Evolutionary conservation across 2,797 vertebrate genomes (phyloP).

Genomic region (Xenopus petersii): DNA sequence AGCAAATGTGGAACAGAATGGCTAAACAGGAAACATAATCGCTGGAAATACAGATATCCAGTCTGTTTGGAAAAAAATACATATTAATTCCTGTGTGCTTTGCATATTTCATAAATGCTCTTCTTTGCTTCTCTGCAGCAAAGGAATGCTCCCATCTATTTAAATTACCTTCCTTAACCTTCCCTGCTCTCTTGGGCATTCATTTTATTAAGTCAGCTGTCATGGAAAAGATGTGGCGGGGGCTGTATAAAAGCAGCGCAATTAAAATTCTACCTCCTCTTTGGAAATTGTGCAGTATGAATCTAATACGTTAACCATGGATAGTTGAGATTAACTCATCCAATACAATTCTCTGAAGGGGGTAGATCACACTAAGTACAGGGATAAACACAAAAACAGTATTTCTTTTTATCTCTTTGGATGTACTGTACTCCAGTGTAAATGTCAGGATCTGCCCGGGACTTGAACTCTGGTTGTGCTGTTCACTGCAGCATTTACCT

Average conservation of each 20-base stretch:
- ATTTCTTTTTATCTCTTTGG: no score
- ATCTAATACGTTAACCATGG: not conserved
- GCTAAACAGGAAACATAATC: not conserved
- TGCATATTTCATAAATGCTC: conserved; percentile 4
- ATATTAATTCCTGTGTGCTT: not conserved
- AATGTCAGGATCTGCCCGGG: no score
- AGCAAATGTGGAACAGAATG: not conserved
- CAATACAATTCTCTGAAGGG: conserved; percentile 4
- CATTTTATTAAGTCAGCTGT: not conserved
- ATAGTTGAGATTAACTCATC: conserved; percentile 2
- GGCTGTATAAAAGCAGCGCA: not conserved
- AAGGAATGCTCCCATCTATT: conserved; percentile 12
- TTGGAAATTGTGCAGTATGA: conserved; percentile 3
- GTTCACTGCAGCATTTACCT: no score
- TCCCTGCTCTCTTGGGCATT: not conserved
- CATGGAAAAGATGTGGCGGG: not conserved
- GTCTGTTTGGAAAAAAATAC: not conserved
- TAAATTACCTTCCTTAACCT: conserved; percentile 5
- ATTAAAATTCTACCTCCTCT: conserved; percentile 6
- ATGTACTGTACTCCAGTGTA: no score
- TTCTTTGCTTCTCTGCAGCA: not conserved
- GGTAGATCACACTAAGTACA: not conserved
- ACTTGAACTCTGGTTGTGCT: no score
- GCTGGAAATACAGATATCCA: not conserved
- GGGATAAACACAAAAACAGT: no score